Percentiles rank a stretch among this genome's conserved stretches.
These are phyloP conservation scores for Eurytoma californica DNA, from an alignment of 2,888 invertebrate species.

Conservation along the genomic window DNA sequence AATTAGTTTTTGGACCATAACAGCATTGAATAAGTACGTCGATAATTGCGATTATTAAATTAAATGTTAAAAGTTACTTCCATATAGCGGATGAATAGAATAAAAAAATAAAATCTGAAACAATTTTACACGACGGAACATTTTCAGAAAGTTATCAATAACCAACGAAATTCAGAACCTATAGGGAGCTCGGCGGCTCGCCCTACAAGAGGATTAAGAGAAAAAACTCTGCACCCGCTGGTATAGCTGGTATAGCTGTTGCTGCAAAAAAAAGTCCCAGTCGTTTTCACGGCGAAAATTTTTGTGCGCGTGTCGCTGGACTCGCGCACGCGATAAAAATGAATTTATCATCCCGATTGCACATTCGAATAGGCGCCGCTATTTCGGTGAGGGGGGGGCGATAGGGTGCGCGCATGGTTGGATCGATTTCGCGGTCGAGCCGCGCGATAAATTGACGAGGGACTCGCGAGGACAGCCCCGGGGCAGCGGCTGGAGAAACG, in stretches of 20 bases:
- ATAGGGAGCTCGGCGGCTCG: background rate
- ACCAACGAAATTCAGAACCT: background rate
- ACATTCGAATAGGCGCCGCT: background rate
- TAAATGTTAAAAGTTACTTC: too few species aligned
- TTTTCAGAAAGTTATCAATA: background rate
- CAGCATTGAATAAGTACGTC: too few species aligned
- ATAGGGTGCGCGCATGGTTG: slow-evolving; percentile 8
- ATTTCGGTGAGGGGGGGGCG: background rate
- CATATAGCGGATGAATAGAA: too few species aligned
- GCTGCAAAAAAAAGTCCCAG: background rate
- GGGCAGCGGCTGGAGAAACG: slow-evolving; percentile 11
- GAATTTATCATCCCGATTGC: slow-evolving; percentile 57
- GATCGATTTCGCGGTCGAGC: slow-evolving; percentile 48
- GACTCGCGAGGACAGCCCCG: background rate
- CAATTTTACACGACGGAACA: too few species aligned
- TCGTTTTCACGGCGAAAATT: background rate
- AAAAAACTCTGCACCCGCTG: background rate
- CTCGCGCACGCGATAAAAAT: slow-evolving; percentile 62
- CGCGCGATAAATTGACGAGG: slow-evolving; percentile 41
- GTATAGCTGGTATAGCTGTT: background rate
- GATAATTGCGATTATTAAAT: too few species aligned
- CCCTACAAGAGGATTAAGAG: background rate
- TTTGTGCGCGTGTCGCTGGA: slow-evolving; percentile 44
- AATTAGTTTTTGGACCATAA: too few species aligned
- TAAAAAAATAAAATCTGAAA: too few species aligned